A percentile compares a stretch with the other conserved stretches of the same genome.
phyloP scores from a whole-genome alignment of 2,888 invertebrate genomes.

The Loripinus fragilis region DNA sequence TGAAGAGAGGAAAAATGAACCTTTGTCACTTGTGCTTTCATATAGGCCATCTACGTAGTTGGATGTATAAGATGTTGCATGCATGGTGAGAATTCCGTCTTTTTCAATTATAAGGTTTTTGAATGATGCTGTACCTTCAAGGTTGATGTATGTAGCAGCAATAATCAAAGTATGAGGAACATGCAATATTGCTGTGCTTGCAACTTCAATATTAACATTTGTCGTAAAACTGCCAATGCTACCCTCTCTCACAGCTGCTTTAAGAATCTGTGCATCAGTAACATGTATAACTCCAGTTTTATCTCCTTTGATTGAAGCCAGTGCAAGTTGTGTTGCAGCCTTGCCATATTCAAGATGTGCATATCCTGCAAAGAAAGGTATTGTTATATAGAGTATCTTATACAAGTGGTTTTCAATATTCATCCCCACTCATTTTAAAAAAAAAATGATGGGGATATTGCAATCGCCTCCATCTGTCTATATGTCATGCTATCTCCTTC shows the following conservation, averaged over 20 bases:
- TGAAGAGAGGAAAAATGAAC: conserved; percentile 62
- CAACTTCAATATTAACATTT: conserved; percentile 66
- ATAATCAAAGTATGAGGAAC: conserved; percentile 69
- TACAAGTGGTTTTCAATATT: too few relatives aligned
- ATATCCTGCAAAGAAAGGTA: conserved; percentile 63
- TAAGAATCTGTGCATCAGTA: conserved; percentile 59
- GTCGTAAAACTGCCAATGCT: conserved; percentile 56
- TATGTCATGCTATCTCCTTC: too few relatives aligned
- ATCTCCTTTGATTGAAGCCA: conserved; percentile 66
- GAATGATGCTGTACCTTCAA: conserved; percentile 70
- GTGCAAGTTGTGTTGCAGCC: conserved; percentile 46
- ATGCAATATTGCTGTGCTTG: conserved; percentile 63
- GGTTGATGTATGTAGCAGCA: conserved; percentile 61
- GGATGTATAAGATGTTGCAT: conserved; percentile 65
- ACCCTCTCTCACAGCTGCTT: conserved; percentile 70
- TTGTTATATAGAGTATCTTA: too few relatives aligned
- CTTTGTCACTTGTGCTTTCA: conserved; percentile 52
- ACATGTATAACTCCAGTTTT: conserved; percentile 67
- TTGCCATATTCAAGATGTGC: conserved; percentile 61
- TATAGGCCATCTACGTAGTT: conserved; percentile 63
- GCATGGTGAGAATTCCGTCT: conserved; percentile 58
- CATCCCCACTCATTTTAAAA: too few relatives aligned
- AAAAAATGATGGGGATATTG: too few relatives aligned
- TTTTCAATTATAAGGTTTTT: conserved; percentile 68
- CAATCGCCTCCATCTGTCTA: too few relatives aligned